These are phyloP conservation scores for Listronotus oregonensis DNA, from an alignment of 1,140 invertebrate species.

Conservation along the genomic window DNA sequence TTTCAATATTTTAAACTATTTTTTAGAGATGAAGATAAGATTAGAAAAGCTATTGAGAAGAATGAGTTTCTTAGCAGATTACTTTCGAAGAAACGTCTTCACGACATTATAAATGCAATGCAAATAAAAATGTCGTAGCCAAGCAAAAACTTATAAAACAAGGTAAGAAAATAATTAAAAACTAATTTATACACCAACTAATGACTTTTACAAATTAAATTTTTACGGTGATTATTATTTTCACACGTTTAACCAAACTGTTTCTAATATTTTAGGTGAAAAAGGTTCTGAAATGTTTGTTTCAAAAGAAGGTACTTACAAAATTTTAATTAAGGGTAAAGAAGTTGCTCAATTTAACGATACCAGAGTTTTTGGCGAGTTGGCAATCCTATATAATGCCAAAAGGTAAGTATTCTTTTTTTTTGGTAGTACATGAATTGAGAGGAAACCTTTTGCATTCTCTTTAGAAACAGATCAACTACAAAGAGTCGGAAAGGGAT, in stretches of 20 bases:
- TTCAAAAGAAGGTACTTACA: slow-evolving; percentile 39
- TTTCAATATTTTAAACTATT: too few relatives aligned
- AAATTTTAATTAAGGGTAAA: slow-evolving; percentile 41
- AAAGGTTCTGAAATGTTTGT: slow-evolving; percentile 46
- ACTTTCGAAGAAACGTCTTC: slow-evolving; percentile 37
- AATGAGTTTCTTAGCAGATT: slow-evolving; percentile 48
- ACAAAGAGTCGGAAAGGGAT: too few relatives aligned
- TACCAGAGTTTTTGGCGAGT: slow-evolving; percentile 45
- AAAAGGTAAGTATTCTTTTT: slow-evolving; percentile 32
- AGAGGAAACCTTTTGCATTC: too few relatives aligned
- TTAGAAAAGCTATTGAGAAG: slow-evolving; percentile 43
- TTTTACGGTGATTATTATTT: background rate
- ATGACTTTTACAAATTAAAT: background rate
- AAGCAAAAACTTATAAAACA: slow-evolving; percentile 44
- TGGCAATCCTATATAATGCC: slow-evolving; percentile 46
- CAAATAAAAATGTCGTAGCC: slow-evolving; percentile 35
- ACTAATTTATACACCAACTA: background rate
- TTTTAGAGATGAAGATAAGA: slow-evolving; percentile 45
- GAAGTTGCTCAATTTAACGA: slow-evolving; percentile 38
- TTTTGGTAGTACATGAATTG: too few relatives aligned
- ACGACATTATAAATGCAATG: slow-evolving; percentile 45
- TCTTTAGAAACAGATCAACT: too few relatives aligned
- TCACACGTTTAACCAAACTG: too few relatives aligned
- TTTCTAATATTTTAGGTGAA: slow-evolving; percentile 26
- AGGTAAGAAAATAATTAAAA: slow-evolving; percentile 20